These are phyloP conservation scores for human DNA, from an alignment of 2,113 vertebrate species.

Conservation along the genomic window DNA sequence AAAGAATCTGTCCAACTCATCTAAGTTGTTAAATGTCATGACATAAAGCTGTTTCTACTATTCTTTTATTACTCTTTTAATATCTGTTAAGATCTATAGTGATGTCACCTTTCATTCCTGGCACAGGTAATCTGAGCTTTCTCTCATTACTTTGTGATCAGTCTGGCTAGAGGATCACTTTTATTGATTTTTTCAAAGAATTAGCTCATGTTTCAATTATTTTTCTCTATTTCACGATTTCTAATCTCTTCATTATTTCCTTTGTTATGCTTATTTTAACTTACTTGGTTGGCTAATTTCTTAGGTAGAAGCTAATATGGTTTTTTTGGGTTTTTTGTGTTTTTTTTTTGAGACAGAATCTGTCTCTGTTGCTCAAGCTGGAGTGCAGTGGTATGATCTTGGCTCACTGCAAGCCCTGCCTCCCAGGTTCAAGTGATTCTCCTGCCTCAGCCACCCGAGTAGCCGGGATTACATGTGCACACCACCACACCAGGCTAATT, in stretches of 20 bases:
- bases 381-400: no score
- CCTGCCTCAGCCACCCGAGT: no score
- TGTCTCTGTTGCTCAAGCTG: no score
- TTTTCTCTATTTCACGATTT: not conserved
- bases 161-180: not conserved
- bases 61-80: not conserved
- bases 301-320: not conserved
- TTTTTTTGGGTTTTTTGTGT: no score
- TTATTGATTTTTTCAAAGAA: slow-evolving; percentile 5
- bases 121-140: not conserved
- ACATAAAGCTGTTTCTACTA: not conserved
- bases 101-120: not conserved
- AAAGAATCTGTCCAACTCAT: slow-evolving; percentile 14
- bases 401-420: no score
- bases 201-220: not conserved
- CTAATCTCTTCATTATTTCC: not conserved
- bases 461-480: no score
- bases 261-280: not conserved
- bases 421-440: no score
- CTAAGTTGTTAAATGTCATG: not conserved
- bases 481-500: no score
- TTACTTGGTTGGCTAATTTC: slow-evolving; percentile 3
- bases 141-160: not conserved
- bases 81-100: not conserved
- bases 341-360: no score